These are phyloP conservation scores for Dicerorhinus sumatrensis DNA, from an alignment of 2,113 vertebrate genomes.

Conservation along the genomic window DNA sequence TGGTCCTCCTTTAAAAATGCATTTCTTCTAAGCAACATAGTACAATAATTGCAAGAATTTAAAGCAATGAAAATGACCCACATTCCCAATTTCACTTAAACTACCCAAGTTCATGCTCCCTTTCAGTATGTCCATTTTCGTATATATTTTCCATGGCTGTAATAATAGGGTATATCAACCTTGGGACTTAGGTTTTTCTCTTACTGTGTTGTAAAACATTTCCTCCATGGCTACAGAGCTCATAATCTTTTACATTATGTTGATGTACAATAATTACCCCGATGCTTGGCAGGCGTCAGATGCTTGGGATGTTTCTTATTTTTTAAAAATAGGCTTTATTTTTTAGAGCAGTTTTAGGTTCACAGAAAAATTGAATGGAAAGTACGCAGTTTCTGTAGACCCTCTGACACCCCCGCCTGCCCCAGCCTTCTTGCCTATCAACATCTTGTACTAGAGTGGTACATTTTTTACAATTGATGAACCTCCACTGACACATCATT, in stretches of 20 bases:
- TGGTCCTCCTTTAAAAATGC: not conserved
- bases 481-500: not conserved
- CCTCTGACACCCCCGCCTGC: too few relatives aligned
- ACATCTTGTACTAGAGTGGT: not conserved
- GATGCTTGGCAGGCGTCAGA: not conserved
- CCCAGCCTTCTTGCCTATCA: not conserved
- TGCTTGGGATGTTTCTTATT: not conserved
- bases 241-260: not conserved
- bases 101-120: not conserved
- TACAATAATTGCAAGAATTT: not conserved
- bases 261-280: not conserved
- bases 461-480: not conserved
- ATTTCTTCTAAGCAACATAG: not conserved
- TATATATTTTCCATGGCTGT: not conserved
- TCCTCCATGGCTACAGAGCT: not conserved
- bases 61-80: not conserved
- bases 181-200: not conserved
- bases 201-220: not conserved
- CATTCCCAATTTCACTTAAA: not conserved
- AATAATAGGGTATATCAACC: not conserved
- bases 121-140: not conserved
- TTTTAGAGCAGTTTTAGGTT: slow-evolving; percentile 9
- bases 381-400: not conserved
- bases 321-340: not conserved
- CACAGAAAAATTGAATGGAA: not conserved